These are phyloP conservation scores for Agelas oroides DNA, from an alignment of 37 sponge, comb jelly and placozoan genomes.

Conservation along the genomic window DNA sequence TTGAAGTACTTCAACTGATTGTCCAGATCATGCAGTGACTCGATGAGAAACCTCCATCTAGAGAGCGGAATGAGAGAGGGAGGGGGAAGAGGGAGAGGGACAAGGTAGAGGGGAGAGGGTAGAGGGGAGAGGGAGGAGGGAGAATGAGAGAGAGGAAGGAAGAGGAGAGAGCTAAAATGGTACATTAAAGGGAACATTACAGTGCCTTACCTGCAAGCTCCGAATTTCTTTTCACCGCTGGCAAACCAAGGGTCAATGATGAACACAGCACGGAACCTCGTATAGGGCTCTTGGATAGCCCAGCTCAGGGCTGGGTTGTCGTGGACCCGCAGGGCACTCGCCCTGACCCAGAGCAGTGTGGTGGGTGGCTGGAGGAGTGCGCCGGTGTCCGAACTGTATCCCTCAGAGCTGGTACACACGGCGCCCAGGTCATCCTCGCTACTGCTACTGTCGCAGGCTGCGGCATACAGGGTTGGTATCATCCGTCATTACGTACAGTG, in stretches of 20 bases:
- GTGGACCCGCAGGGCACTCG: slow-evolving; percentile 62
- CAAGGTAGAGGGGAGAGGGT: too few species aligned
- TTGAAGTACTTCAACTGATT: slow-evolving; percentile 18
- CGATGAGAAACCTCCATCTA: slow-evolving; percentile 64
- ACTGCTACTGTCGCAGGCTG: too few species aligned
- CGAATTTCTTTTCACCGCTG: slow-evolving; percentile 4
- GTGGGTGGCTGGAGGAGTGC: slow-evolving; percentile 34
- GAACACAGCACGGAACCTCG: slow-evolving; percentile 57
- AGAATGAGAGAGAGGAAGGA: neutral
- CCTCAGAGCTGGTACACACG: too few species aligned
- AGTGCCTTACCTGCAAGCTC: slow-evolving; percentile 42
- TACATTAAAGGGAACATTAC: too few species aligned
- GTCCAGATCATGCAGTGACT: slow-evolving; percentile 63
- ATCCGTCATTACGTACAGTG: too few species aligned
- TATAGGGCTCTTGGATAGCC: slow-evolving; percentile 11
- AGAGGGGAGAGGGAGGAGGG: too few species aligned
- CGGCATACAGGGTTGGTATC: too few species aligned
- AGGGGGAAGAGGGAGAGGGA: too few species aligned
- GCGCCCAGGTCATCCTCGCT: too few species aligned
- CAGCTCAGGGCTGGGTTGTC: slow-evolving; percentile 71
- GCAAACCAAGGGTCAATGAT: slow-evolving; percentile 69
- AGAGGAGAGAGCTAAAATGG: neutral
- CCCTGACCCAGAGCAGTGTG: slow-evolving; percentile 64
- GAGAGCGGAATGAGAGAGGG: too few species aligned
- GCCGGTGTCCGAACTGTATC: too few species aligned